Conservation (phyloP, 2,113 vertebrate species). For the Vidua chalybeata region DNA sequence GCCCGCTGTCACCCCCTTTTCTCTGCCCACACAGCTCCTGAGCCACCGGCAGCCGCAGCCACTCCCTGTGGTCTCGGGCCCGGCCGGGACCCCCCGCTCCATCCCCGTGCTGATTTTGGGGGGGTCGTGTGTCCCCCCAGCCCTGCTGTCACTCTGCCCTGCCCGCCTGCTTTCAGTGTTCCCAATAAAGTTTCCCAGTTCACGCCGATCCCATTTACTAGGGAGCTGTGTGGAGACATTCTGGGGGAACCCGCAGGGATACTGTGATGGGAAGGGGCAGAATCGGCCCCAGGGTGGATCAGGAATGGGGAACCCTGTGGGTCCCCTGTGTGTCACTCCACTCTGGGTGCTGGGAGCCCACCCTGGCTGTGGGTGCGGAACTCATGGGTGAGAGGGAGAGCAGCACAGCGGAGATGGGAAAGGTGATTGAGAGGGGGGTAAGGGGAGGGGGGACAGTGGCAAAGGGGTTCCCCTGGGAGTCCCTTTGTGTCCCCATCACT, state of each 20-base stretch:
- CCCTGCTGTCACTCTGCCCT: fast-evolving
- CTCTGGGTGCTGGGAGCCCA: neutral
- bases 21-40: neutral
- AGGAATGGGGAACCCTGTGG: neutral
- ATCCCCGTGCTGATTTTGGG: fast-evolving
- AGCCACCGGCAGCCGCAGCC: fast-evolving
- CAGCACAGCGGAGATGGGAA: neutral
- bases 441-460: fast-evolving
- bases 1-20: neutral
- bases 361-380: fast-evolving
- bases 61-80: neutral
- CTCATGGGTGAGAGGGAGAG: neutral
- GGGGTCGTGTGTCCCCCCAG: neutral
- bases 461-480: neutral
- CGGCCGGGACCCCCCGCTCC: fast-evolving
- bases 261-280: neutral
- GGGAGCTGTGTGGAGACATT: neutral
- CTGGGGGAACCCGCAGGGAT: fast-evolving
- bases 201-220: fast-evolving
- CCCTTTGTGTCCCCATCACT: fast-evolving
- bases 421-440: neutral
- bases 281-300: fast-evolving
- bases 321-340: fast-evolving
- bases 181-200: neutral
- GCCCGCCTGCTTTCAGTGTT: neutral